Evolutionary conservation across 2,888 invertebrate species (phyloP).

Genomic region (Drosophila macrothrix): DNA sequence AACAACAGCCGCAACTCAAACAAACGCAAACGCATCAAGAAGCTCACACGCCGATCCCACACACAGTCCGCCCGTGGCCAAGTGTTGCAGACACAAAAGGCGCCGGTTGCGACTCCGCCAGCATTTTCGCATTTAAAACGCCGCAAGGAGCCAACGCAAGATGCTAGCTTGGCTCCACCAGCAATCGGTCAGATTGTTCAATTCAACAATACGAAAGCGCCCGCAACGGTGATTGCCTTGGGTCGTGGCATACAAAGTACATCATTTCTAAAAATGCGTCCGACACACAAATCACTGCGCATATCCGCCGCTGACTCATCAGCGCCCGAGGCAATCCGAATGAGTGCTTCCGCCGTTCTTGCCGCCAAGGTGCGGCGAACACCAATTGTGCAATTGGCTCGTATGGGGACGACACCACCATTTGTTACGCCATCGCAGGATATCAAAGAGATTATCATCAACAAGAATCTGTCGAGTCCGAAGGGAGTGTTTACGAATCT

Average conservation of each 20-base stretch:
- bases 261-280: constrained; percentile 60
- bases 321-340: constrained; percentile 37
- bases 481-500: constrained; percentile 71
- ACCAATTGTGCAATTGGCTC: constrained; percentile 66
- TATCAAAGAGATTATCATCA: constrained; percentile 82
- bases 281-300: constrained; percentile 47
- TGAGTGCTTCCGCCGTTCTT: constrained; percentile 33
- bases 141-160: constrained; percentile 44
- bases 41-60: constrained; percentile 31
- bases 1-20: constrained; percentile 85
- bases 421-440: constrained; percentile 64
- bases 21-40: constrained; percentile 74
- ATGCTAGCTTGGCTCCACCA: constrained; percentile 34
- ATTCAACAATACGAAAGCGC: constrained; percentile 55
- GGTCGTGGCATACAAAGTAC: constrained; percentile 58
- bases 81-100: constrained; percentile 16
- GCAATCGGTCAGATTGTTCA: constrained; percentile 62
- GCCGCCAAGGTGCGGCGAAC: constrained; percentile 54
- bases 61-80: constrained; percentile 25
- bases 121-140: constrained; percentile 48
- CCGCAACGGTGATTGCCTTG: constrained; percentile 56
- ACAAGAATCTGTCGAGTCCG: constrained; percentile 74
- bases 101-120: constrained; percentile 15
- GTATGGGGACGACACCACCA: constrained; percentile 15
- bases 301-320: background rate